Evolutionary conservation across 2,888 invertebrate species (phyloP).

Genomic region (Pollenia labialis): DNA sequence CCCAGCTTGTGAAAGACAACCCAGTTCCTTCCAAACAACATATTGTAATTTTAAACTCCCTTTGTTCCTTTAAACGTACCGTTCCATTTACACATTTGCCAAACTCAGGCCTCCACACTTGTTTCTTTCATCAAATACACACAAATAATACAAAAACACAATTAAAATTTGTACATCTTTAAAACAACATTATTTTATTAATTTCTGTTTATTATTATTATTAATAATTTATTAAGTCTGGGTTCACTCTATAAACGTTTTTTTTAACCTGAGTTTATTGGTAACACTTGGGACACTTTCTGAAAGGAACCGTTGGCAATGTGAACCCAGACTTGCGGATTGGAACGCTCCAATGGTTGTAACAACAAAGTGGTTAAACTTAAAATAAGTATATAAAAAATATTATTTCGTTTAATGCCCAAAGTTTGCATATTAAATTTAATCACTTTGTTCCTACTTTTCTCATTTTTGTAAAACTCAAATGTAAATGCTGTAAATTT

Average conservation of each 20-base stretch:
- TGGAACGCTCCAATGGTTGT: not conserved
- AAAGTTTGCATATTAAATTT: not conserved
- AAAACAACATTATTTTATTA: slow-evolving; percentile 28
- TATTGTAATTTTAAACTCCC: not conserved
- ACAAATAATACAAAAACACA: slow-evolving; percentile 5
- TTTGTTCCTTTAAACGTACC: slow-evolving; percentile 1
- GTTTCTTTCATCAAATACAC: slow-evolving; percentile 10
- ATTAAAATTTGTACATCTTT: slow-evolving; percentile 32
- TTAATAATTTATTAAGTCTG: too few species aligned
- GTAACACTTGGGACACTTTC: too few species aligned
- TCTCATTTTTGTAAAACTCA: slow-evolving; percentile 15
- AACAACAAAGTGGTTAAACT: slow-evolving; percentile 26
- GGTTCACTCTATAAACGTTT: too few species aligned
- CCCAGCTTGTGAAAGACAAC: slow-evolving; percentile 9
- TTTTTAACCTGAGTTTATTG: too few species aligned
- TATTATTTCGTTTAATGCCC: too few species aligned
- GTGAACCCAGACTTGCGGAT: not conserved
- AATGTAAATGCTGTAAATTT: slow-evolving; percentile 64
- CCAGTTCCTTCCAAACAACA: not conserved
- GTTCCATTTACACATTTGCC: slow-evolving; percentile 1
- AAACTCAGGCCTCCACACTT: slow-evolving; percentile 34
- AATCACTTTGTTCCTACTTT: slow-evolving; percentile 36
- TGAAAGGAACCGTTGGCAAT: too few species aligned
- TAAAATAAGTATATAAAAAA: not conserved
- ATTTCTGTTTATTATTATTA: slow-evolving; percentile 28